A percentile compares a stretch with the other conserved stretches of the same genome.
phyloP scores from a whole-genome alignment of 2,113 vertebrate species.

The Jaculus jaculus region DNA sequence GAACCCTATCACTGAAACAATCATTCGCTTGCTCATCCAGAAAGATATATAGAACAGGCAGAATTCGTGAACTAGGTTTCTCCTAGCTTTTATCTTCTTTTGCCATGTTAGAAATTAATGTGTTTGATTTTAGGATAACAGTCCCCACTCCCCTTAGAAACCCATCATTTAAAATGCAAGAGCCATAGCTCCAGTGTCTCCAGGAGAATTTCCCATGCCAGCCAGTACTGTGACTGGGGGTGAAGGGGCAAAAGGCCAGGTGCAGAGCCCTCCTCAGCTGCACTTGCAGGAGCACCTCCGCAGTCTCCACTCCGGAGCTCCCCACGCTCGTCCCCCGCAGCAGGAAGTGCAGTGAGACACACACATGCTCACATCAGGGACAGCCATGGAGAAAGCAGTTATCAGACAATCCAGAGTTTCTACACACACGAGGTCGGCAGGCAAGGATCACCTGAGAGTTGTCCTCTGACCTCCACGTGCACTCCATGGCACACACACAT shows the following conservation, averaged over 20 bases:
- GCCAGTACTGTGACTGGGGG: background rate
- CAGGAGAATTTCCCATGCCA: background rate
- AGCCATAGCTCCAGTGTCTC: background rate
- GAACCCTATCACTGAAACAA: background rate
- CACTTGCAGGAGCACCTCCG: background rate
- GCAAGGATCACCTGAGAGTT: no score
- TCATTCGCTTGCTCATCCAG: conserved; percentile 3
- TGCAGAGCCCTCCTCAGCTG: background rate
- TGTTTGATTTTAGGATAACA: background rate
- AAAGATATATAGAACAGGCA: conserved; percentile 29
- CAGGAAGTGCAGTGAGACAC: background rate
- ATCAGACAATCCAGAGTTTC: background rate
- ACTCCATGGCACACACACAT: no score
- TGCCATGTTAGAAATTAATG: background rate
- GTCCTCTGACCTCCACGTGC: no score
- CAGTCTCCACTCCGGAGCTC: no score
- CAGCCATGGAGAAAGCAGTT: background rate
- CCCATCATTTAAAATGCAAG: background rate
- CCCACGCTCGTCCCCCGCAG: background rate
- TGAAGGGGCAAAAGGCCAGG: background rate
- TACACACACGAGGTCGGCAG: no score
- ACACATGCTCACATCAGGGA: background rate
- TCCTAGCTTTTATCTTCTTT: conserved; percentile 14
- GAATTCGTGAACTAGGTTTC: conserved; percentile 23
- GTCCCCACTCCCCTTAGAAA: background rate